Evolutionary conservation across 2,113 vertebrate species (phyloP).

Genomic region (Phalacrocorax aristotelis): DNA sequence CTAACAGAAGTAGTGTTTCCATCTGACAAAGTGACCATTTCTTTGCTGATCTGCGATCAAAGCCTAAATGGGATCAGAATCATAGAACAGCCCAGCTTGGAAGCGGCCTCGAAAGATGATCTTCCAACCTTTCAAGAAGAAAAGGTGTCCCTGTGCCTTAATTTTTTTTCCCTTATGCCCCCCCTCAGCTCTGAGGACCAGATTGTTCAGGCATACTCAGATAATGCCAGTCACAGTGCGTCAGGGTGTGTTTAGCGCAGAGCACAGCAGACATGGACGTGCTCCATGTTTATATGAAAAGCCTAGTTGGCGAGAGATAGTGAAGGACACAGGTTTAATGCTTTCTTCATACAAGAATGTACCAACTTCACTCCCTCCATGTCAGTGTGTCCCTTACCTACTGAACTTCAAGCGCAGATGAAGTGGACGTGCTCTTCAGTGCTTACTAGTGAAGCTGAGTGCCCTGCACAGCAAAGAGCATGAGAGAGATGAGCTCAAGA

Average conservation of each 20-base stretch:
- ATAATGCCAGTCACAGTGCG: neutral
- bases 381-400: neutral
- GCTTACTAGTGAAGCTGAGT: neutral
- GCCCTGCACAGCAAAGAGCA: neutral
- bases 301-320: neutral
- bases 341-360: neutral
- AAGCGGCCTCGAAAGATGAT: neutral
- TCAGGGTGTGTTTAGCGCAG: neutral
- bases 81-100: neutral
- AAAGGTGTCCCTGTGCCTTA: neutral
- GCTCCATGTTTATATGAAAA: neutral
- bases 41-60: neutral
- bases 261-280: neutral
- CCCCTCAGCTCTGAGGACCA: neutral
- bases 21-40: neutral
- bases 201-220: neutral
- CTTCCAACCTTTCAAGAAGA: neutral
- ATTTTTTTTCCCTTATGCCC: neutral
- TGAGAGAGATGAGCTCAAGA: neutral
- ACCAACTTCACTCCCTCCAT: neutral
- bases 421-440: rapidly evolving
- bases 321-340: neutral
- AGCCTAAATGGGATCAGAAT: neutral
- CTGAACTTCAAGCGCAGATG: neutral
- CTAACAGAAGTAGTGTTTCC: neutral